Conservation (phyloP, 2,888 invertebrate species). For the Orthosia gothica region DNA sequence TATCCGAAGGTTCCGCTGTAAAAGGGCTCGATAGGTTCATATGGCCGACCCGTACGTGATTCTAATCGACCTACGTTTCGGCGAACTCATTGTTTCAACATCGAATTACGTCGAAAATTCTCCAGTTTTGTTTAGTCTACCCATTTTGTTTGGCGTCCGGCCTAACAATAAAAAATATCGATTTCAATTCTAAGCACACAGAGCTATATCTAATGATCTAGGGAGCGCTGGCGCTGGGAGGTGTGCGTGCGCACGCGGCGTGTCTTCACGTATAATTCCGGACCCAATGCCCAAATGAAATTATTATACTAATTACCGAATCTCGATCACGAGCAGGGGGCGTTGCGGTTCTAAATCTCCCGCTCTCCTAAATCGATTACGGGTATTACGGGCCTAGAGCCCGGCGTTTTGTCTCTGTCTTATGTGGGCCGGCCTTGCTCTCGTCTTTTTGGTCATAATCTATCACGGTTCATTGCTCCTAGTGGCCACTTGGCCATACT, state of each 20-base stretch:
- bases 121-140: slow-evolving; percentile 80
- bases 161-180: slow-evolving; percentile 67
- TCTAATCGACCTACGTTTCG: slow-evolving; percentile 69
- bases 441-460: slow-evolving; percentile 87
- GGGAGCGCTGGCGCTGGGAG: slow-evolving; percentile 33
- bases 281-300: slow-evolving; percentile 86
- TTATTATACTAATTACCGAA: slow-evolving; percentile 90
- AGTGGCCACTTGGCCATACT: slow-evolving; percentile 78
- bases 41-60: slow-evolving; percentile 74
- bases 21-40: slow-evolving; percentile 74
- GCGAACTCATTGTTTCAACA: slow-evolving; percentile 79
- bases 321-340: slow-evolving; percentile 84
- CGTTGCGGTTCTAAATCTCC: slow-evolving; percentile 86
- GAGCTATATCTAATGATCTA: slow-evolving; percentile 61
- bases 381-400: slow-evolving; percentile 86
- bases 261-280: slow-evolving; percentile 80
- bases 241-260: slow-evolving; percentile 75
- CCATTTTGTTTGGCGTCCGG: slow-evolving; percentile 66
- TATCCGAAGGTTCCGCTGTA: slow-evolving; percentile 77
- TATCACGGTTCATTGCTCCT: slow-evolving; percentile 87
- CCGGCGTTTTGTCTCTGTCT: slow-evolving; percentile 88
- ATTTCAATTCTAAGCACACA: slow-evolving; percentile 69
- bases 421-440: slow-evolving; percentile 85
- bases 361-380: slow-evolving; percentile 89
- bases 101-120: slow-evolving; percentile 76